Percentiles rank a stretch among this genome's conserved stretches.
These are phyloP conservation scores for Dromococcyx pavoninus DNA, from an alignment of 2,797 vertebrate species.

Conservation along the genomic window DNA sequence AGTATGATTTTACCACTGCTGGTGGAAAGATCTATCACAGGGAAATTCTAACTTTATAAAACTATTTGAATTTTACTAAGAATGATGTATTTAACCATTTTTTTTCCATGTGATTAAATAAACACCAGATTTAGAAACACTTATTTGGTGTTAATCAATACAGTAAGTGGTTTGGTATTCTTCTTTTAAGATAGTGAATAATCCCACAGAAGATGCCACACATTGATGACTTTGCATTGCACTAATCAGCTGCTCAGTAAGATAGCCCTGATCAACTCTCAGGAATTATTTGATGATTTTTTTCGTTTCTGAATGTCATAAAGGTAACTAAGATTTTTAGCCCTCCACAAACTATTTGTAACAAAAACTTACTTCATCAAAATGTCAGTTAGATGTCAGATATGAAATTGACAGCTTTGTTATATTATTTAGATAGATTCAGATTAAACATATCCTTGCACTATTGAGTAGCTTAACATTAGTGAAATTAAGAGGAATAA, in stretches of 20 bases:
- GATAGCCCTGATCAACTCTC: background rate
- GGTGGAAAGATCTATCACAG: background rate
- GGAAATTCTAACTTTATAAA: background rate
- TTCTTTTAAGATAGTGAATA: background rate
- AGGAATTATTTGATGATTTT: background rate
- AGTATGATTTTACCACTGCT: background rate
- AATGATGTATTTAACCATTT: background rate
- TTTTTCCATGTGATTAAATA: background rate
- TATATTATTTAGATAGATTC: background rate
- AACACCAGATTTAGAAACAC: background rate
- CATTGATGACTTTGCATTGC: background rate
- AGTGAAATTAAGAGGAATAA: background rate
- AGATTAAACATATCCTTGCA: background rate
- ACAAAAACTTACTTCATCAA: background rate
- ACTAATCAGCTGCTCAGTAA: background rate
- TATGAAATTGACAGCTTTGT: background rate
- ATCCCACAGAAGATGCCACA: background rate
- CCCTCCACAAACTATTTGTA: background rate
- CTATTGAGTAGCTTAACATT: background rate
- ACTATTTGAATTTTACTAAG: background rate
- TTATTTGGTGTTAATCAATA: background rate
- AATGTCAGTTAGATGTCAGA: background rate
- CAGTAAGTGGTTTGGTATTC: background rate
- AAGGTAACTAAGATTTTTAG: background rate
- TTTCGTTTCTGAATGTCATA: background rate